Conservation (phyloP, 2,797 vertebrate species). For the Pteropus rufus region DNA sequence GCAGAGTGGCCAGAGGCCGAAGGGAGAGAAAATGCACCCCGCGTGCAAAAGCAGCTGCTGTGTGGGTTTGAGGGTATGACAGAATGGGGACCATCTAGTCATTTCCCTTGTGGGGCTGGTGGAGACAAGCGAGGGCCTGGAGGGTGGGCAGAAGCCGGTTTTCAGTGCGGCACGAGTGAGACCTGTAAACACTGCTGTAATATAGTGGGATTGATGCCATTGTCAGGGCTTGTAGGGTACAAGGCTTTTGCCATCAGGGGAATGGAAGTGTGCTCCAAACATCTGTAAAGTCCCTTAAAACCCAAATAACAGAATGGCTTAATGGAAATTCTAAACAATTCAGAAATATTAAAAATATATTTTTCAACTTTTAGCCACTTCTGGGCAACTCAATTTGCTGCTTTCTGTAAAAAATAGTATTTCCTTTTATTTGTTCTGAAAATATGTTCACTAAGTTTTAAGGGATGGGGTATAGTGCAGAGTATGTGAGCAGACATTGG, state of each 20-base stretch:
- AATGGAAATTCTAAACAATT: background rate
- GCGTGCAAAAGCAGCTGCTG: background rate
- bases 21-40: background rate
- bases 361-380: background rate
- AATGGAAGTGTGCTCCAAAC: background rate
- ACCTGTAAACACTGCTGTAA: background rate
- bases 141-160: background rate
- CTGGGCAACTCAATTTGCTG: background rate
- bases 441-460: slow-evolving; percentile 18
- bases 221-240: background rate
- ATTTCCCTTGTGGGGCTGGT: background rate
- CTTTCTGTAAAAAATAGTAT: background rate
- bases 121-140: fast-evolving
- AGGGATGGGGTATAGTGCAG: background rate
- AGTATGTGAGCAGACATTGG: background rate
- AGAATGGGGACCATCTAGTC: background rate
- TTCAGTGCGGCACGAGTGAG: background rate
- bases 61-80: background rate
- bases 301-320: background rate
- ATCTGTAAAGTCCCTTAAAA: background rate
- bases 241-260: background rate
- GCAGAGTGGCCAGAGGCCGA: background rate
- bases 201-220: background rate
- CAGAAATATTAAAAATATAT: background rate
- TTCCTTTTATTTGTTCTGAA: slow-evolving; percentile 37